Evolutionary conservation across 2,888 invertebrate species (phyloP), one percentile per base, ranked within the genome.

Genomic region (Hylaea fasciaria): DNA sequence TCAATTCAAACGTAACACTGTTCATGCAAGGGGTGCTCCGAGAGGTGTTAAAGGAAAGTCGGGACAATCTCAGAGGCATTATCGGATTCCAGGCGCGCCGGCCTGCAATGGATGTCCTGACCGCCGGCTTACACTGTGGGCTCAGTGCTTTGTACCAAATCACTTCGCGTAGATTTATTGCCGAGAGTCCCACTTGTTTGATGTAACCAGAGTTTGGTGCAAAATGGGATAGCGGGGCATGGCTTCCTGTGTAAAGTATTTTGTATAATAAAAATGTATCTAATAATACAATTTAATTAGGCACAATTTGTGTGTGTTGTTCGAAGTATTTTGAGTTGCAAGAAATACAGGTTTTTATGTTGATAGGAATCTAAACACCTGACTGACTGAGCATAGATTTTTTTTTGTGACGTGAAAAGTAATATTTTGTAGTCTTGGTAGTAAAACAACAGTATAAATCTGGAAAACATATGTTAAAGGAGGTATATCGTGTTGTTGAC

Each of bases 71-170:
- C 88, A 62, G 66, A 81, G 89, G 92, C 79, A 89, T 91, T 92
- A 93, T 88, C 91, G 92, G 92, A 91, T 92, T 91, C 87, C 85
- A 86, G 88, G 86, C 81, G 86, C 81, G 80, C 81, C 83, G 83
- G 73, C 78, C 86, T 84, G 86, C 88, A 89, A 91, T 89, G 80
- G 87, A 91, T 91, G 91, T 88, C 83, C 85, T 85, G 86, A 81
- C 83, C 89, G 84, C 83, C 81, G 74, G 90, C 90, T 91, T 91
- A 91, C 83, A 74, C 75, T 78, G 84, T 81, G 86, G 86, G 81
- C 87, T 85, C 81, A 89, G 85, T 91, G 88, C 91, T 91, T 92
- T 91, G 90, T 91, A 90, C 85, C 83, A 87, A 91, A 91, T 92
- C 91, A 91, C 91, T 91, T 87, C 82, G 79, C 72, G 74, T 82